A percentile compares a stretch with the other conserved stretches of the same genome.
Conservation (phyloP, 2,888 invertebrate genomes). For the Gastracanthus pulcherrimus region DNA sequence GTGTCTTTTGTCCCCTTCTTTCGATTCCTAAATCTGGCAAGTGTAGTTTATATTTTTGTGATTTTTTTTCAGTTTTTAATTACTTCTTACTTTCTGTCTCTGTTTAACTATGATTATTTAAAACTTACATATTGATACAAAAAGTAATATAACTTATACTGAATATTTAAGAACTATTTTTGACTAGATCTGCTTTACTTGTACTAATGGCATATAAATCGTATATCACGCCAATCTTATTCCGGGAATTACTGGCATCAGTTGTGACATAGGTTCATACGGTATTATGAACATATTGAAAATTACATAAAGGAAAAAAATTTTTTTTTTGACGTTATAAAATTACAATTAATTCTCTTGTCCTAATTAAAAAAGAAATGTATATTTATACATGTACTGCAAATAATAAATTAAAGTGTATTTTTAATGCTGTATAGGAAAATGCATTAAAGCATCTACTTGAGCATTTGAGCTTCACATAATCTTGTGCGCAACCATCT, state of each 20-base stretch:
- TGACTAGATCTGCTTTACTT: no score
- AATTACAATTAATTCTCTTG: not conserved
- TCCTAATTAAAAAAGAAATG: not conserved
- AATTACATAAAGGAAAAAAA: no score
- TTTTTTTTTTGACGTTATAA: not conserved
- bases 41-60: not conserved
- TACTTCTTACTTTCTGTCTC: not conserved
- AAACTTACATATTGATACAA: not conserved
- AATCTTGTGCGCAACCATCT: not conserved
- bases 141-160: no score
- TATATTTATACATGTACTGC: not conserved
- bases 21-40: not conserved
- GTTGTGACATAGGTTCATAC: not conserved
- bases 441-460: not conserved
- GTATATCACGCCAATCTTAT: not conserved
- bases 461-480: not conserved
- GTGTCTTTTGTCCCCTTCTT: constrained; percentile 16
- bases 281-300: no score
- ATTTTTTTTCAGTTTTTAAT: not conserved
- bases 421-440: no score
- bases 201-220: not conserved
- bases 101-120: not conserved
- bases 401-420: no score
- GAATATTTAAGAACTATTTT: not conserved
- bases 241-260: not conserved